These are phyloP conservation scores for Pterophyllum scalare DNA, from an alignment of 2,113 vertebrate species.

Conservation along the genomic window DNA sequence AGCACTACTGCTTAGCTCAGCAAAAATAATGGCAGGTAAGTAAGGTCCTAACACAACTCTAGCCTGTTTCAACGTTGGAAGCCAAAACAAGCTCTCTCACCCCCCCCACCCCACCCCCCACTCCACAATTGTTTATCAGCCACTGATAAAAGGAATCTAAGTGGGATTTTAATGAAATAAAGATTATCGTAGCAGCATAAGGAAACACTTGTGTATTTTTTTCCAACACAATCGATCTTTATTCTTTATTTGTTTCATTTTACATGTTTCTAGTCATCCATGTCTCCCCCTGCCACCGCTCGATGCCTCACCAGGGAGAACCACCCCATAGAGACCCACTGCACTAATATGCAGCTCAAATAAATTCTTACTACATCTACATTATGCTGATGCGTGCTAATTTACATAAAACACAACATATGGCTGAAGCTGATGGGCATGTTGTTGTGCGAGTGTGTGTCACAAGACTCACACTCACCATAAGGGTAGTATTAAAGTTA, in stretches of 20 bases:
- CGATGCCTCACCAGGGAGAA: too few relatives aligned
- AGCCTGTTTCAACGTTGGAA: neutral
- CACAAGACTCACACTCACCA: neutral
- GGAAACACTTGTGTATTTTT: neutral
- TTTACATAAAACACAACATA: neutral
- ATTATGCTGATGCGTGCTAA: neutral
- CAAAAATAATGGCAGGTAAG: neutral
- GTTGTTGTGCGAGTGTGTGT: neutral
- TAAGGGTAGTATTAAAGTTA: neutral
- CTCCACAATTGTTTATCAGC: neutral
- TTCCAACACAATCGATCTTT: neutral
- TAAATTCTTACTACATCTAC: neutral
- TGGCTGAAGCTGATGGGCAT: neutral
- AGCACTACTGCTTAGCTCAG: conserved; percentile 17
- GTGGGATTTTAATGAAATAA: neutral
- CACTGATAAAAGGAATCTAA: neutral
- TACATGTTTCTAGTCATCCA: neutral
- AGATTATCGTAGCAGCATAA: neutral
- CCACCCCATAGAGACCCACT: neutral
- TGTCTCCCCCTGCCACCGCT: neutral
- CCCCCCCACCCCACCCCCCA: too few relatives aligned
- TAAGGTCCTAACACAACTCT: neutral
- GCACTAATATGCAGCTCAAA: neutral
- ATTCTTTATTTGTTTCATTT: neutral
- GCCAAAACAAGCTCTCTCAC: neutral